Evolutionary conservation across 2,888 invertebrate species (phyloP), one percentile per base, ranked within the genome.

Genomic region (Bugula neritina): DNA sequence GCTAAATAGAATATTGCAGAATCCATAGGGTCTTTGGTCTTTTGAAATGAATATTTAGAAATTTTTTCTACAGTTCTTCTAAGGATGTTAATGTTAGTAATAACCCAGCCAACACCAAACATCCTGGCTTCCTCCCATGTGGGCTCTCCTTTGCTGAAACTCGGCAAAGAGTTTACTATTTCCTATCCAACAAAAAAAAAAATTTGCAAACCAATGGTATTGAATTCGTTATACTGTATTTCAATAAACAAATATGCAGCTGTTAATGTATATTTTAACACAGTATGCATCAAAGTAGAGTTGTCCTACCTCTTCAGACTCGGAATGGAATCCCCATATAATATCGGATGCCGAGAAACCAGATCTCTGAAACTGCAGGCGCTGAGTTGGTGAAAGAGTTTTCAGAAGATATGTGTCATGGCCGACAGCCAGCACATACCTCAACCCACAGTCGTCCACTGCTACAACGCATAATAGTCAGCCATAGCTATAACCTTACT

Each of bases 301-400:
- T n/a, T 31, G n/a, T 29, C 73, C 73, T 72, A 82, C 82, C 80
- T 96, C 96, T 82, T 96, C 94, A 27, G 94, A 92, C 85, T 99
- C 98, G 0, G 98, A 98, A 84, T 99, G 99, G 86, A 94, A 98
- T 0, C 98, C 99, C 99, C 99, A 99, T 1, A 96, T 96, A 27
- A 98, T 88, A 84, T 96, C 94, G 77, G 94, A 82, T 3, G 84
- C 81, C 69, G 77, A 77, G 34, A 84, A 80, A 0, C 84, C 96
- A 75, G 90, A 90, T 72, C 91, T 90, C 80, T 94, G 93, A 75
- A 95, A 89, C 72, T 90, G 89, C 0, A 91, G 90, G 72, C 97
- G 87, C 83, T 97, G 96, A 0, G 90, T 91, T 13, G 95, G 86
- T 0, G 98, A 96, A 73, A 99, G 87, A 81, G 98, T 99, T 35